Conservation (phyloP, 1,140 invertebrate genomes). For the Drosophila bifasciata region DNA sequence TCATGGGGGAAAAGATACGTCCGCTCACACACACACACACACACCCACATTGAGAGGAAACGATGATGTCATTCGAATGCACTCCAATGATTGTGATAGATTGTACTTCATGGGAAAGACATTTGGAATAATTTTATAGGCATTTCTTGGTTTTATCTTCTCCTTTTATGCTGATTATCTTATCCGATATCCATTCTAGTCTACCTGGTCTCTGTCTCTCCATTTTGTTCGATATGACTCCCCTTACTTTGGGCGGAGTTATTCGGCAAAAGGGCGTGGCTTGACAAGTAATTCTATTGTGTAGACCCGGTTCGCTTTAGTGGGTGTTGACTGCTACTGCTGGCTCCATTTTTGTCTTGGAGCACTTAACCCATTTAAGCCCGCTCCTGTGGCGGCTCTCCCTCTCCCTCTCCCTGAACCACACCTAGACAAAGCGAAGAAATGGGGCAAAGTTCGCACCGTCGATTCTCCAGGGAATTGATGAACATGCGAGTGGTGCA, state of each 20-base stretch:
- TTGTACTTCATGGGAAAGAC: too few species aligned
- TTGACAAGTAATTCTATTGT: conserved; percentile 18
- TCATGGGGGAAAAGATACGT: not conserved
- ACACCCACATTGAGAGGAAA: not conserved
- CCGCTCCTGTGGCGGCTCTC: conserved; percentile 10
- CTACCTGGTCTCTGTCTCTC: too few species aligned
- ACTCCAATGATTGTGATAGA: not conserved
- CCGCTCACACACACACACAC: too few species aligned
- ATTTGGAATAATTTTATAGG: too few species aligned
- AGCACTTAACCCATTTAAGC: conserved; percentile 48
- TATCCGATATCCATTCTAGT: too few species aligned
- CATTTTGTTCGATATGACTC: too few species aligned
- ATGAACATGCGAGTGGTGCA: conserved; percentile 39
- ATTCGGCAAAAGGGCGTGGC: conserved; percentile 9
- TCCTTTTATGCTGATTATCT: too few species aligned
- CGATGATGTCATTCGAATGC: not conserved
- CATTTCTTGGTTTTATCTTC: too few species aligned
- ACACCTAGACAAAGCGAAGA: conserved; percentile 32
- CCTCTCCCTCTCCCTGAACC: conserved; percentile 8
- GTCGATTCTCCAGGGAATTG: conserved; percentile 42
- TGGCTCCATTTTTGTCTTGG: not conserved
- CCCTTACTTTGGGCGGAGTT: not conserved
- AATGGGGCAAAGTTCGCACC: conserved; percentile 26
- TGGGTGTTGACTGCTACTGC: conserved; percentile 31
- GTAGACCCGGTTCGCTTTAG: conserved; percentile 8